Evolutionary conservation across 2,888 invertebrate species (phyloP), one percentile per base, ranked within the genome.

Genomic region (Andrena chrysosceles): DNA sequence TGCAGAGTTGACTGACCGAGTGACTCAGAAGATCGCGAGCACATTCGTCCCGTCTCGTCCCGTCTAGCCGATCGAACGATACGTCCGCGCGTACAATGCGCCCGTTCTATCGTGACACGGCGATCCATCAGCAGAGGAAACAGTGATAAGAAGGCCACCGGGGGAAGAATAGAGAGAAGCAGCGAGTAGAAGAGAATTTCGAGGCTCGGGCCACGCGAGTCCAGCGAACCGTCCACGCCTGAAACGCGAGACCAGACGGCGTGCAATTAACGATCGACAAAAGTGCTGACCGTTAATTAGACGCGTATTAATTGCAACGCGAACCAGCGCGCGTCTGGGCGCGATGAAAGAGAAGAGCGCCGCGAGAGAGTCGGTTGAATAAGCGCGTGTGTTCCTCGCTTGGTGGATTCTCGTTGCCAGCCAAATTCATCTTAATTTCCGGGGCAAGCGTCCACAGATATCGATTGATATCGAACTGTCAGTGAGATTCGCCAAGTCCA

Each of bases 1-100:
- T 64, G 76, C 68, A 48, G 83, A 89, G 90, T 91, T 90, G 91
- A 91, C 72, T 90, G 91, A 90, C 90, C 91, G 89, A 87, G 84
- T 88, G 91, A 90, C 87, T 90, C 89, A 88, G 70, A 72, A 77
- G 86, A 84, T 84, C 72, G 71, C 64, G 29, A 85, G 77, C 79
- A 54, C 69, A 63, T 64, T 77, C 71, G 64, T 72, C 62, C 20
- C 64, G 62, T 72, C 60, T 13, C 63, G 60, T 72, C 62, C 20
- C 64, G 62, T 70, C 77, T 42, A 35, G 74, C 23, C 42, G 79
- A 85, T 85, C 68, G 68, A 60, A 77, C 56, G 77, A 73, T 69
- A 70, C 62, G 52, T 20, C 54, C 42, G 62, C 73, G 73, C 54
- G 81, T 63, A 73, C 68, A 54, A 80, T 54, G 64, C 75, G 77